phyloP scores from a whole-genome alignment of 2,113 vertebrate genomes.

The Mormyrus lacerda region DNA sequence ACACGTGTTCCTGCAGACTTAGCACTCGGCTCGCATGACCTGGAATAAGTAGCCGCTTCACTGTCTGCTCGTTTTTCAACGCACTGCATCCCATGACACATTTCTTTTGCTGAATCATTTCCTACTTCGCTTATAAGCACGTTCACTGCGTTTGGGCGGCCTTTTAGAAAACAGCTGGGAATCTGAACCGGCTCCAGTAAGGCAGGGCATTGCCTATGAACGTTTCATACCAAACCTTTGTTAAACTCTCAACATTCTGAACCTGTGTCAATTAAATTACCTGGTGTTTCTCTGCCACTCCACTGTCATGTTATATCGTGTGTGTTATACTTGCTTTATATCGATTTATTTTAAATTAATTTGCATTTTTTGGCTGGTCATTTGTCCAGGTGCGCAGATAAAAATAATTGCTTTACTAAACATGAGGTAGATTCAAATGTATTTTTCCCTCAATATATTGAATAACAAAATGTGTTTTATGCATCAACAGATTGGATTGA shows the following conservation, averaged over 20 bases:
- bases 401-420: neutral
- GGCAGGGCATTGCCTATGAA: neutral
- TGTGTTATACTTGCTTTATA: neutral
- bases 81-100: neutral
- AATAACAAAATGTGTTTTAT: neutral
- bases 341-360: neutral
- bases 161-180: neutral
- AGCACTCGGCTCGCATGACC: neutral
- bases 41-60: neutral
- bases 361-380: neutral
- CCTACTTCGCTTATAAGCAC: neutral
- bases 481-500: neutral
- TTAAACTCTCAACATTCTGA: neutral
- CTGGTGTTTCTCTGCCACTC: neutral
- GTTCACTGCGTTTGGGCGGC: neutral
- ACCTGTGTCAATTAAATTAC: neutral
- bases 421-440: neutral
- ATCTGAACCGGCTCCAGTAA: neutral
- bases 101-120: neutral
- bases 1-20: neutral
- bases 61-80: neutral
- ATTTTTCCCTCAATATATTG: neutral
- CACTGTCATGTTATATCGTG: neutral
- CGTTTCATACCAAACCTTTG: neutral
- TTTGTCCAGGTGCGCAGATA: neutral